phyloP scores from a whole-genome alignment of 2,888 invertebrate genomes.

The Drosophila diplacantha region DNA sequence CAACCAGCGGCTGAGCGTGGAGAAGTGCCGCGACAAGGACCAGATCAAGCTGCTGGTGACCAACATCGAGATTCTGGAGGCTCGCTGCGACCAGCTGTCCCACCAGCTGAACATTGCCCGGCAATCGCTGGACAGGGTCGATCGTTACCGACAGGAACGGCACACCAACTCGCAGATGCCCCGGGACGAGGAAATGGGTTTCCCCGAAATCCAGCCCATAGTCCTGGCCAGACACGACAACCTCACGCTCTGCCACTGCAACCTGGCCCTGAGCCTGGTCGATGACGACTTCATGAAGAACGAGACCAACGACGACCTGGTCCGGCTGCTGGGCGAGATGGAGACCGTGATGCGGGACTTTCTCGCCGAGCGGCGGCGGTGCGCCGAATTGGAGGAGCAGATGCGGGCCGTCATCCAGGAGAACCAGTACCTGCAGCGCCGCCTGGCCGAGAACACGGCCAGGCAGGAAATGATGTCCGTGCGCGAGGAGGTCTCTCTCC shows the following conservation, averaged over 20 bases:
- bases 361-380: constrained; percentile 85
- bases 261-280: constrained; percentile 43
- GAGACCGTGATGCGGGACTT: constrained; percentile 84
- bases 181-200: constrained; percentile 3
- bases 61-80: constrained; percentile 88
- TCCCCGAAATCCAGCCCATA: constrained; percentile 33
- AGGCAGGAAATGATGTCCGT: constrained; percentile 85
- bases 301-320: constrained; percentile 77
- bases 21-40: constrained; percentile 91
- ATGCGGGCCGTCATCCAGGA: constrained; percentile 80
- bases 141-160: constrained; percentile 76
- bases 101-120: constrained; percentile 87
- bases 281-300: constrained; percentile 44
- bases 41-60: constrained; percentile 88
- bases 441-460: constrained; percentile 77
- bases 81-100: constrained; percentile 89
- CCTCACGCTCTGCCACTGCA: constrained; percentile 39
- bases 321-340: constrained; percentile 83
- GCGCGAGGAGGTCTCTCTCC: constrained; percentile 88
- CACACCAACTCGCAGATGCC: constrained; percentile 7
- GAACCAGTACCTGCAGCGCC: constrained; percentile 76
- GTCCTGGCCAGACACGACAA: constrained; percentile 69
- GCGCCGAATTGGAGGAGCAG: constrained; percentile 87
- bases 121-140: constrained; percentile 81
- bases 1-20: constrained; percentile 90